Evolutionary conservation across 1,140 invertebrate species (phyloP).

Genomic region (Ptiloglossa arizonensis): DNA sequence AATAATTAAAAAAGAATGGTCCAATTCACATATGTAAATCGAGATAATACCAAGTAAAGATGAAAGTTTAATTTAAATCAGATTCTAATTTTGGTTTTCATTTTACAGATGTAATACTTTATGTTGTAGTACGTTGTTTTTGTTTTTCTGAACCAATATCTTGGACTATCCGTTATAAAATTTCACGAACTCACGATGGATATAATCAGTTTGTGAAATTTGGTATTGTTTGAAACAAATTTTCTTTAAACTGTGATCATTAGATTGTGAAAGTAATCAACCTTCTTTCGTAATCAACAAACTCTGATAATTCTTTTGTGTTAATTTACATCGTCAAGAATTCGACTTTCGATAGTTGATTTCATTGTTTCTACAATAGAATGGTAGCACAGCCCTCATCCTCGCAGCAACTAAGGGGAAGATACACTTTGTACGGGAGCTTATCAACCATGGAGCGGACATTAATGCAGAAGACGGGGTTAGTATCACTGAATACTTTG

Average conservation of each 20-base stretch:
- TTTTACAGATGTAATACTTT: too few species aligned
- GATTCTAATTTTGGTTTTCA: too few species aligned
- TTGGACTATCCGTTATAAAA: too few species aligned
- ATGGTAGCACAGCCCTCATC: constrained; percentile 95
- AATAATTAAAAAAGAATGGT: too few species aligned
- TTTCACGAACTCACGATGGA: neutral
- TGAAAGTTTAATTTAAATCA: too few species aligned
- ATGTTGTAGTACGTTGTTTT: too few species aligned
- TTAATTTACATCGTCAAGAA: neutral
- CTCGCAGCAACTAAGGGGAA: constrained; percentile 92
- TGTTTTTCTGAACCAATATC: too few species aligned
- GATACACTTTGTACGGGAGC: constrained; percentile 89
- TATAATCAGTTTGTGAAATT: neutral
- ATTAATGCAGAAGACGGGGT: constrained; percentile 93
- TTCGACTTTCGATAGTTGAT: constrained; percentile 17
- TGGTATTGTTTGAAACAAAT: too few species aligned
- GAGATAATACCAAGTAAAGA: too few species aligned
- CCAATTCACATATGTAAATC: too few species aligned
- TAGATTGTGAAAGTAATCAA: too few species aligned
- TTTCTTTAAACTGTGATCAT: too few species aligned
- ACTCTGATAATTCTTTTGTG: neutral
- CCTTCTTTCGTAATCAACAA: neutral
- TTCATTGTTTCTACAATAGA: constrained; percentile 82
- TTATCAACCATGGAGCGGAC: constrained; percentile 93
- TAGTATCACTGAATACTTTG: constrained; percentile 64